Conservation (phyloP, 2,113 vertebrate genomes). For the Lophius piscatorius region DNA sequence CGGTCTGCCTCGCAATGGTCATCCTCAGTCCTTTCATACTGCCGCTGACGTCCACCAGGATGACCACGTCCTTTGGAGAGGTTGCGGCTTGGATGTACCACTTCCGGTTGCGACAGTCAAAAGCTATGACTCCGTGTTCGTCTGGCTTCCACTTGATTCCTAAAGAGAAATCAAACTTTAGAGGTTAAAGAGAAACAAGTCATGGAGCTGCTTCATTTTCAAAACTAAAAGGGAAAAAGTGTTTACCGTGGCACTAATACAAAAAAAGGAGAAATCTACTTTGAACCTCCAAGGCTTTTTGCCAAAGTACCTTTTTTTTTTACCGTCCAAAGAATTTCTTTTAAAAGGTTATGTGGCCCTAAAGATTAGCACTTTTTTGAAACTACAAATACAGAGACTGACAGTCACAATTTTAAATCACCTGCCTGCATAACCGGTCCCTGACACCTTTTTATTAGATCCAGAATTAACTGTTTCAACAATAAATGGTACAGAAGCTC, state of each 20-base stretch:
- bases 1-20: conserved; percentile 96
- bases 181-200: not conserved
- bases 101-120: conserved; percentile 77
- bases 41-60: conserved; percentile 96
- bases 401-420: too few species aligned
- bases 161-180: conserved; percentile 23
- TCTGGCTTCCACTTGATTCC: conserved; percentile 79
- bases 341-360: too few species aligned
- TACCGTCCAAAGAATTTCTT: too few species aligned
- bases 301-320: not conserved
- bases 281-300: conserved; percentile 4
- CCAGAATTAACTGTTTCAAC: too few species aligned
- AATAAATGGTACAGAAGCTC: too few species aligned
- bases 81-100: conserved; percentile 97
- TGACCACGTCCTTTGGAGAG: conserved; percentile 96
- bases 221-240: conserved; percentile 2
- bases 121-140: conserved; percentile 75
- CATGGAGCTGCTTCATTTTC: not conserved
- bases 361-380: too few species aligned
- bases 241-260: not conserved
- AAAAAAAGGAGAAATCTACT: not conserved
- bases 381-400: too few species aligned
- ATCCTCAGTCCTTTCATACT: conserved; percentile 98
- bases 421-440: too few species aligned
- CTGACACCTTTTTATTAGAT: too few species aligned